Evolutionary conservation across 2,797 vertebrate species (phyloP).

Genomic region (Perdix hodgsoniae): DNA sequence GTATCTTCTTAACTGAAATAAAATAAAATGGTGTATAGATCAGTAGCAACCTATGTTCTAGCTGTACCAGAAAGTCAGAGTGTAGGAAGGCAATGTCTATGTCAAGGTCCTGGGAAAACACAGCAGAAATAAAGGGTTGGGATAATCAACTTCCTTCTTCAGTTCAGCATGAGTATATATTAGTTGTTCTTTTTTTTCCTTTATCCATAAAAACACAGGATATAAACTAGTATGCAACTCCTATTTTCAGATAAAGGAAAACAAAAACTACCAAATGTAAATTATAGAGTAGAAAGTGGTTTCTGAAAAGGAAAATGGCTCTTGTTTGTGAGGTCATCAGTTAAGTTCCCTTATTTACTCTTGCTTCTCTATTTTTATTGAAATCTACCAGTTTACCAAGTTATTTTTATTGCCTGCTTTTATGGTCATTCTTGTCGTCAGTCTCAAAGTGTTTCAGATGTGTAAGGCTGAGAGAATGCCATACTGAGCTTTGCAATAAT

Average conservation of each 20-base stretch:
- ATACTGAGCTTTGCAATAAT: rapidly evolving
- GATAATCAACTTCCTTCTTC: neutral
- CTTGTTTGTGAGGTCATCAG: neutral
- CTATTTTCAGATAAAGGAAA: neutral
- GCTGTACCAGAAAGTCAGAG: neutral
- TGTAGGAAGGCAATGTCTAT: neutral
- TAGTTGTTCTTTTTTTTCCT: neutral
- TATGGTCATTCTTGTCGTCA: neutral
- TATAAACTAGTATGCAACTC: neutral
- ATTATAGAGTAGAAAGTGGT: neutral
- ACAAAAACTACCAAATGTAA: neutral
- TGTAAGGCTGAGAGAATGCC: neutral
- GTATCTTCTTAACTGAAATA: neutral
- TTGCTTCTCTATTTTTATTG: neutral
- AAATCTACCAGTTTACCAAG: neutral
- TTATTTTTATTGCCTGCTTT: neutral
- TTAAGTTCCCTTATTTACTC: neutral
- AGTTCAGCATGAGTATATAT: neutral
- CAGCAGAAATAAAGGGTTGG: neutral
- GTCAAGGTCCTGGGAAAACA: neutral
- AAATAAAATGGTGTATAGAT: neutral
- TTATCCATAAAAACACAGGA: neutral
- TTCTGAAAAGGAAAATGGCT: neutral
- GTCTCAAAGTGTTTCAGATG: neutral
- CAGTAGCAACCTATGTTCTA: neutral